Conservation (phyloP, 92 coral and sea anemone species). For the Siderastrea siderea region DNA sequence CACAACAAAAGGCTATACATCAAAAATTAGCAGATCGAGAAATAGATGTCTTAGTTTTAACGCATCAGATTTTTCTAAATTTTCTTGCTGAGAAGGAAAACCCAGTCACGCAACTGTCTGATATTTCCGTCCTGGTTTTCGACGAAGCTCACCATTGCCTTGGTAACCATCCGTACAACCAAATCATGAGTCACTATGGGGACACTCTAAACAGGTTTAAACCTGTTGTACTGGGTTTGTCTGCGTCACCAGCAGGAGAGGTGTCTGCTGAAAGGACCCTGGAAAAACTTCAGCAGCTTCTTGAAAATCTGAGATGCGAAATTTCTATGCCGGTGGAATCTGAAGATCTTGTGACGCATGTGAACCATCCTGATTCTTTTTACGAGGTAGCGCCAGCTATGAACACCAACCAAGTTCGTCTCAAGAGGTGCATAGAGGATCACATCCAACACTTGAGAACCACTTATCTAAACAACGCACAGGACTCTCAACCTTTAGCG, state of each 20-base stretch:
- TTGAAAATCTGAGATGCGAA: constrained; percentile 62
- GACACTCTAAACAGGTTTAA: constrained; percentile 61
- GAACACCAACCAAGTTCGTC: constrained; percentile 37
- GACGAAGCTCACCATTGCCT: constrained; percentile 96
- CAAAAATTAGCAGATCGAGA: constrained; percentile 62
- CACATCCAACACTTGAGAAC: constrained; percentile 43
- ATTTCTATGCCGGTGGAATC: constrained; percentile 78
- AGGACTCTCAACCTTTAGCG: constrained; percentile 4
- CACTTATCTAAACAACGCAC: constrained; percentile 32
- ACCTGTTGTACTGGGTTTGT: constrained; percentile 88
- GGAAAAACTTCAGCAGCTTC: constrained; percentile 56
- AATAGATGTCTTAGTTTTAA: constrained; percentile 87
- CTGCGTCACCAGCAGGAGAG: constrained; percentile 95
- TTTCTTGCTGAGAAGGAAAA: constrained; percentile 65
- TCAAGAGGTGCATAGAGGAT: constrained; percentile 32
- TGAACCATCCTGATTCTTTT: constrained; percentile 75
- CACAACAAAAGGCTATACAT: constrained; percentile 46
- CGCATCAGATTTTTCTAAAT: constrained; percentile 95
- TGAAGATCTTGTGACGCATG: constrained; percentile 61
- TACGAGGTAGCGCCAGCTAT: constrained; percentile 33
- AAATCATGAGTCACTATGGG: constrained; percentile 81
- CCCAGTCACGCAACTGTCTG: constrained; percentile 67
- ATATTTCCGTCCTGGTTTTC: constrained; percentile 86
- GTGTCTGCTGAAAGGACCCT: constrained; percentile 52
- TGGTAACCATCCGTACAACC: constrained; percentile 87